These are phyloP conservation scores for Arctopsyche grandis DNA, from an alignment of 1,140 invertebrate genomes.

Conservation along the genomic window DNA sequence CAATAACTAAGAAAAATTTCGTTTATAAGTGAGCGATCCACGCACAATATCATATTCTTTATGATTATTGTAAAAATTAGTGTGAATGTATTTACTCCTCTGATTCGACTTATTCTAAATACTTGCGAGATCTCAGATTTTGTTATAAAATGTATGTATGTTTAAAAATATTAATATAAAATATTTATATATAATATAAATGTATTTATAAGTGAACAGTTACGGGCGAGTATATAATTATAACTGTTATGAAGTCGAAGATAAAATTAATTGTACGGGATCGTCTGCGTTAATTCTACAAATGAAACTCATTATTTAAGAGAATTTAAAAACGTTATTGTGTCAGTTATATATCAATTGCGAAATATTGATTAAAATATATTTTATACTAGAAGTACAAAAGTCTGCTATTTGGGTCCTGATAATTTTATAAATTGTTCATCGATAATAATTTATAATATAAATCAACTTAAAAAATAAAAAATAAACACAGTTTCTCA, in stretches of 20 bases:
- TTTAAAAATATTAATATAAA: slow-evolving; percentile 4
- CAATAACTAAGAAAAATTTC: neutral
- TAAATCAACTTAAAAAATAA: too few relatives aligned
- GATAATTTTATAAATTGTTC: slow-evolving; percentile 9
- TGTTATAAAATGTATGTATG: neutral
- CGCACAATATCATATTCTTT: slow-evolving; percentile 11
- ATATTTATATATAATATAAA: neutral
- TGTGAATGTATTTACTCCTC: neutral
- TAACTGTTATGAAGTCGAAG: slow-evolving; percentile 1
- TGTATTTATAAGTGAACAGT: neutral
- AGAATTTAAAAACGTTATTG: neutral
- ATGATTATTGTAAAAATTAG: neutral
- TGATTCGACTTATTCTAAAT: slow-evolving; percentile 13
- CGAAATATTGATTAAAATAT: slow-evolving; percentile 15
- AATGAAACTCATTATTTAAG: slow-evolving; percentile 22
- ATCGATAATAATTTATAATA: neutral
- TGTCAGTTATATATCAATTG: slow-evolving; percentile 17
- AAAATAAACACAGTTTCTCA: too few relatives aligned
- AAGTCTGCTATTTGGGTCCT: slow-evolving; percentile 17
- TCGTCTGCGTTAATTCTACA: slow-evolving; percentile 4
- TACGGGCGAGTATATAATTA: neutral
- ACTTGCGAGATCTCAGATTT: slow-evolving; percentile 22
- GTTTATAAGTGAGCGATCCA: neutral
- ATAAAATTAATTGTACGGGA: neutral
- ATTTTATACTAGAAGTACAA: slow-evolving; percentile 27